Conservation (phyloP, 1,140 invertebrate species). For the Panagrolaimus sp. region DNA sequence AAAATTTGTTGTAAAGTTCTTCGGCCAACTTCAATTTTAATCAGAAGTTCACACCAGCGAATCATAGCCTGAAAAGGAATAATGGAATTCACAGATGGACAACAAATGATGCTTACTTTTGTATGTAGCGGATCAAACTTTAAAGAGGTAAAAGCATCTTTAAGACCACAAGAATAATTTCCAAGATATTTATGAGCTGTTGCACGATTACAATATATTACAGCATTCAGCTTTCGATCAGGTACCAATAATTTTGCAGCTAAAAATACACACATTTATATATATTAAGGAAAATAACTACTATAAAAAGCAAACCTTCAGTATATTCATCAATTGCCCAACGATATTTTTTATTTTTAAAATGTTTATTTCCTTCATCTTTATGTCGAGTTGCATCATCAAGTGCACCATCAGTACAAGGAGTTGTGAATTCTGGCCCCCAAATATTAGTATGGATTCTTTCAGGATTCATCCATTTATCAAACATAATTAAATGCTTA, state of each 20-base stretch:
- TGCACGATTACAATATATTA: constrained; percentile 82
- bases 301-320: constrained; percentile 65
- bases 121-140: constrained; percentile 61
- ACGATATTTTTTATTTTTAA: constrained; percentile 87
- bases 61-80: constrained; percentile 33
- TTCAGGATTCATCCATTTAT: constrained; percentile 65
- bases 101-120: constrained; percentile 49
- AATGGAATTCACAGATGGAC: neutral
- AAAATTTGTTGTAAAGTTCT: neutral
- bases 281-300: too few species aligned
- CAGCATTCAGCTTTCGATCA: constrained; percentile 71
- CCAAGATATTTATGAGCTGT: constrained; percentile 78
- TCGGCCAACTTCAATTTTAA: constrained; percentile 20
- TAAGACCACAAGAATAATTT: constrained; percentile 64
- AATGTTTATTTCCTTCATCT: constrained; percentile 92
- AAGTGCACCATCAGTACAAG: constrained; percentile 59
- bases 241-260: constrained; percentile 74
- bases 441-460: constrained; percentile 90
- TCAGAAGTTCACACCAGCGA: constrained; percentile 44
- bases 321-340: constrained; percentile 79
- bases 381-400: constrained; percentile 84
- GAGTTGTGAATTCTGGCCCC: constrained; percentile 85
- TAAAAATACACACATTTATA: constrained; percentile 27
- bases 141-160: constrained; percentile 60
- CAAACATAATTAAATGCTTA: constrained; percentile 61